Evolutionary conservation across 2,113 vertebrate genomes (phyloP), one percentile per base, ranked within the genome.

Genomic region (Raja brachyura): DNA sequence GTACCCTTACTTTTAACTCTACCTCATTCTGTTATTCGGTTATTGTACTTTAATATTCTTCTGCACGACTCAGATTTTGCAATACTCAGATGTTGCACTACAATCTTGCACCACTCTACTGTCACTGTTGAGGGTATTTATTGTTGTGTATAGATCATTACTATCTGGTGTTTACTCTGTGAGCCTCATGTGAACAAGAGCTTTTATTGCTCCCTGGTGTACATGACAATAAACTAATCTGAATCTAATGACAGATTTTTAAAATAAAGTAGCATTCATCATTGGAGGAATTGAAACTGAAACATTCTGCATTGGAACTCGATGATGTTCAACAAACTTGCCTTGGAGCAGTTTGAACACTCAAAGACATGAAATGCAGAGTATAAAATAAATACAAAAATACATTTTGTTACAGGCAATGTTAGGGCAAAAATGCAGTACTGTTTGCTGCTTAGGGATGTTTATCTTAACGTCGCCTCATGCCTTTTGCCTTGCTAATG

Each of bases 401-500:
- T 88, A 63, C 63, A 88, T 88, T 63, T 63, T 88, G 28, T 63
- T 88, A n/a, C n/a, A 18, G 59, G 28, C 83, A 88, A 31, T 63
- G n/a, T 1, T 31, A 2, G 63, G 83, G n/a, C 14, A 88, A 31
- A 61, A 88, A 63, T 31, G 59, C 59, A 88, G n/a, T 16, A 31
- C 83, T 18, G 56, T 88, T 63, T 63, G 11, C n/a, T 63, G 25
- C n/a, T 88, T 5, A 18, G 59, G 83, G 59, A 63, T 31, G 5
- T 88, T 63, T 88, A 28, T 31, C 59, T 88, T 63, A 16, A 0
- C 59, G 31, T 59, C 14, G n/a, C 83, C 59, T 79, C 25, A 14
- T 63, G 61, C 20, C 59, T 86, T 86, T n/a, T n/a, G 28, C 28
- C 28, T 63, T 18, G 28, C 8, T 63, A 13, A 66, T 88, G 83